phyloP scores from a whole-genome alignment of 2,888 invertebrate genomes.

The Spialia ferax region DNA sequence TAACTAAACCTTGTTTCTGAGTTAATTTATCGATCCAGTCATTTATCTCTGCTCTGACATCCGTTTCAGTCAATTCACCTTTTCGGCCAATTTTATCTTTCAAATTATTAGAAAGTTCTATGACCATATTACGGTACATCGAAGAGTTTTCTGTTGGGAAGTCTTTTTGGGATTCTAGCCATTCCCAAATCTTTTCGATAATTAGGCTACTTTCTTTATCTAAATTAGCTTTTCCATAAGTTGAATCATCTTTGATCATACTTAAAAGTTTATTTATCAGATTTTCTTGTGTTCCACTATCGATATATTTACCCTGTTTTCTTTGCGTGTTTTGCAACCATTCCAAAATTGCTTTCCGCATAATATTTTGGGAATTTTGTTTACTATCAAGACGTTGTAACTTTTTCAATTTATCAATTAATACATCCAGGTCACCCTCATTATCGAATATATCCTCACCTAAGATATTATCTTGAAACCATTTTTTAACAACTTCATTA shows the following conservation, averaged over 20 bases:
- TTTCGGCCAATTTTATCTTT: conserved; percentile 41
- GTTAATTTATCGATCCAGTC: conserved; percentile 50
- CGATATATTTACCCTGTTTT: conserved; percentile 2
- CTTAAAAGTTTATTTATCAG: conserved; percentile 30
- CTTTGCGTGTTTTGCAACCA: conserved; percentile 21
- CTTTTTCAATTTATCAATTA: conserved; percentile 22
- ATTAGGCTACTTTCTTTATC: conserved; percentile 10
- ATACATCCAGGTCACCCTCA: conserved; percentile 5
- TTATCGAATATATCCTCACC: conserved; percentile 1
- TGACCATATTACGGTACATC: conserved; percentile 19
- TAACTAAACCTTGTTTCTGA: conserved; percentile 27
- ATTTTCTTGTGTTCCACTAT: conserved; percentile 26
- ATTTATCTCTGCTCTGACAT: conserved; percentile 46
- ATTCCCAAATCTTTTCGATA: conserved; percentile 27
- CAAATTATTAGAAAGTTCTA: conserved; percentile 45
- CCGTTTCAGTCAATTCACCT: conserved; percentile 40
- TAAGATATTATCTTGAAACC: conserved; percentile 15
- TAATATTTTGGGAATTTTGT: conserved; percentile 21
- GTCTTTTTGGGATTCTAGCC: conserved; percentile 23
- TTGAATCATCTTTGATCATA: conserved; percentile 22
- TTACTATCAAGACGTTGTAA: conserved; percentile 4
- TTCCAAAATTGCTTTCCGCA: conserved; percentile 22
- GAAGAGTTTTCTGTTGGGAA: background rate
- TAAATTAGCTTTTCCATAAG: background rate
- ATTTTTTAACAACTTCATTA: conserved; percentile 12